phyloP scores from a whole-genome alignment of 1,140 invertebrate genomes.

The Thaumetopoea pityocampa region DNA sequence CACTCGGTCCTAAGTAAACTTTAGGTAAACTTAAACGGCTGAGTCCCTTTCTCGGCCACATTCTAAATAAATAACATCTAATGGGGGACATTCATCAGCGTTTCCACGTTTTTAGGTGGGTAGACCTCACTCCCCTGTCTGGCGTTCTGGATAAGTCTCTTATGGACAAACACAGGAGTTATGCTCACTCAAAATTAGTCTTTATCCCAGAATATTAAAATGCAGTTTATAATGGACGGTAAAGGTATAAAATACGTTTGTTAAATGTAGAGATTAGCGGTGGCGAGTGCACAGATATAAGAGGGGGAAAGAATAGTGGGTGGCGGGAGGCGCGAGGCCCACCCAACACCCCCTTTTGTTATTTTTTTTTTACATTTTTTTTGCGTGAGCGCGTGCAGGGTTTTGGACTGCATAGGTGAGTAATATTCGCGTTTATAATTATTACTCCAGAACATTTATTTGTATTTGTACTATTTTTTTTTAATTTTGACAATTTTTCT shows the following conservation, averaged over 20 bases:
- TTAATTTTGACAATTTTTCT: too few species aligned
- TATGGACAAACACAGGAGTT: slow-evolving; percentile 29
- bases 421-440: slow-evolving; percentile 25
- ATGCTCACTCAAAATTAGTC: slow-evolving; percentile 13
- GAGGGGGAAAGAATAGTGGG: slow-evolving; percentile 37
- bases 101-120: slow-evolving; percentile 68
- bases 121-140: slow-evolving; percentile 57
- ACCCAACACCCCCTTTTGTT: slow-evolving; percentile 49
- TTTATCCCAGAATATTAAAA: slow-evolving; percentile 26
- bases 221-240: slow-evolving; percentile 19
- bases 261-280: slow-evolving; percentile 62
- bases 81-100: slow-evolving; percentile 77
- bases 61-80: slow-evolving; percentile 78
- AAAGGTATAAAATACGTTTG: slow-evolving; percentile 53
- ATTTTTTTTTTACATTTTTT: slow-evolving; percentile 69
- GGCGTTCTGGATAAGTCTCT: slow-evolving; percentile 50
- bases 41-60: slow-evolving; percentile 67
- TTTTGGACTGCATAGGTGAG: slow-evolving; percentile 45
- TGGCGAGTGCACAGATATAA: slow-evolving; percentile 67
- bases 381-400: slow-evolving; percentile 52
- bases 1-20: slow-evolving; percentile 70
- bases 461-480: too few species aligned
- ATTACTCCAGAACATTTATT: too few species aligned
- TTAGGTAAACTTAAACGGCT: slow-evolving; percentile 63
- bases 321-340: slow-evolving; percentile 36